These are phyloP conservation scores for Endotricha flammealis DNA, from an alignment of 2,888 invertebrate genomes.

Conservation along the genomic window DNA sequence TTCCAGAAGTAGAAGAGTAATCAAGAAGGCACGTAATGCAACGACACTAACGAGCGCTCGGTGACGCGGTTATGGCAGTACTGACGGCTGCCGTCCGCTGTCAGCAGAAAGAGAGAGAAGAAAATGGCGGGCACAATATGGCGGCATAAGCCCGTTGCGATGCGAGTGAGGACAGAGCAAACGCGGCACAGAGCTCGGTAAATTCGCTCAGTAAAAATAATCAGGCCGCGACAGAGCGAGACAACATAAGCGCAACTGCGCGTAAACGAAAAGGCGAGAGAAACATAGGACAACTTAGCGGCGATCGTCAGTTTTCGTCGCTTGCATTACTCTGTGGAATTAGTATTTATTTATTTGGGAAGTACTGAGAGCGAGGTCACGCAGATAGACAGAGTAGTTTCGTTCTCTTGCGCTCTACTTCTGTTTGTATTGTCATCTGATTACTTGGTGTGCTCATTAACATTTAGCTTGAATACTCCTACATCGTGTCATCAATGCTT, in stretches of 20 bases:
- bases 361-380: constrained; percentile 41
- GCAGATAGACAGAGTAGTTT: constrained; percentile 38
- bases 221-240: constrained; percentile 22
- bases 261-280: constrained; percentile 27
- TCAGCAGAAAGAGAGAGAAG: constrained; percentile 67
- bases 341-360: constrained; percentile 22
- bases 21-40: constrained; percentile 48
- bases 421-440: too few relatives aligned
- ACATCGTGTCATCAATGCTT: too few relatives aligned
- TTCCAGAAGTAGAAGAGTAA: constrained; percentile 56
- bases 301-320: constrained; percentile 25
- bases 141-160: constrained; percentile 36
- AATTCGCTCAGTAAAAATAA: constrained; percentile 12
- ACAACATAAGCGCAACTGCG: constrained; percentile 22
- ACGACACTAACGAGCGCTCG: constrained; percentile 40
- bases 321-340: constrained; percentile 42
- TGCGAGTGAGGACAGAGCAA: constrained; percentile 40
- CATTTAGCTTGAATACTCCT: too few relatives aligned
- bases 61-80: constrained; percentile 46
- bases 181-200: constrained; percentile 28
- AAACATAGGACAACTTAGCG: constrained; percentile 12
- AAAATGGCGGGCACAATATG: constrained; percentile 61
- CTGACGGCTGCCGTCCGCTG: constrained; percentile 45
- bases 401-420: constrained; percentile 69
- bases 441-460: too few relatives aligned